Base-by-base conservation (phyloP, 2,797 vertebrate genomes). In the Girardinus metallicus region DNA sequence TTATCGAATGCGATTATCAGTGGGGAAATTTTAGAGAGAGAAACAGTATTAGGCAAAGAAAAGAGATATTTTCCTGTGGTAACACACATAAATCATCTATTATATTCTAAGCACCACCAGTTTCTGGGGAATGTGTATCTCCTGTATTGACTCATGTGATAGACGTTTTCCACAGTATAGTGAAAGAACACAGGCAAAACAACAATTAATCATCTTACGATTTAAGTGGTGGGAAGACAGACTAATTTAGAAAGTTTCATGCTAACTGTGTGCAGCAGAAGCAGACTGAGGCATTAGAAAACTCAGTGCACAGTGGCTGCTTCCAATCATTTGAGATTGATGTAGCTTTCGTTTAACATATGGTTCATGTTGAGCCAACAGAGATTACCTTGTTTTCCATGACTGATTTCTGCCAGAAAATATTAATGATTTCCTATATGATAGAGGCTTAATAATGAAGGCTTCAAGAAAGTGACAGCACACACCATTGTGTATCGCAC, bases 251-350 rank as follows among this genome's bases (percentile, higher is more conserved):
- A 85, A 82, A 76, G 84, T 92, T 91, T 93, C 86, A 91, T 91
- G 86, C 88, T 90, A 93, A 93, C 92, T 92, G 89, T 74, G 75
- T 89, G 89, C 88, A 87, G 78, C 86, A 73, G 49, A 87, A 88
- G 85, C 91, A 91, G 92, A 93, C 85, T 92, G 91, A 94, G 86
- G 91, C 83, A 64, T 88, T 87, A 60, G 62, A 77, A 87, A 91
- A 91, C 90, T 88, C 87, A 88, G 87, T 85, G 91, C 90, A 92
- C 89, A 85, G 88, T 83, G 86, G 91, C 80, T 91, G 94, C 90
- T 89, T 85, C 91, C 91, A 94, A 94, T 95, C 94, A 92, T 89
- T 95, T 83, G 89, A 88, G 94, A 95, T 90, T 95, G 93, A 95
- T 94, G 93, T 92, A 77, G 88, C 92, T 91, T 91, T 92, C 76